Conservation (phyloP, 35 echinoderm and acorn worm genomes). For the Holothuria glaberrima region DNA sequence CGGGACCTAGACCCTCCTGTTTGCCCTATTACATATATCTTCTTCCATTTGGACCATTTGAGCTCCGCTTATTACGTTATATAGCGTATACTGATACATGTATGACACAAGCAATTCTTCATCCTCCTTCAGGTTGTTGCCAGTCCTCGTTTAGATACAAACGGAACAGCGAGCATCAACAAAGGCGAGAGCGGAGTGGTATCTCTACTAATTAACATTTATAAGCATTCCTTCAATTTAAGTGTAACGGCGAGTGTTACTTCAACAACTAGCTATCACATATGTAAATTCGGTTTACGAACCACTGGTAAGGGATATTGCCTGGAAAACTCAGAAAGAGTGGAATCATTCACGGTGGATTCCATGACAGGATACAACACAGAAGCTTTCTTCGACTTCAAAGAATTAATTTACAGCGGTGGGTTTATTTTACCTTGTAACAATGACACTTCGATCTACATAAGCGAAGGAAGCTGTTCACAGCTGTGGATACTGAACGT, state of each 20-base stretch:
- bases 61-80: no score
- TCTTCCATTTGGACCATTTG: no score
- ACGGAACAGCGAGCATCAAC: constrained; percentile 7
- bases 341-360: background rate
- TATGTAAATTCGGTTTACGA: constrained; percentile 44
- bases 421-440: background rate
- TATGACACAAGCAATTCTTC: no score
- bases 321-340: background rate
- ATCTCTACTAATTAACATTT: constrained; percentile 37
- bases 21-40: no score
- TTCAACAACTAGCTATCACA: background rate
- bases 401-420: constrained; percentile 48
- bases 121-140: background rate
- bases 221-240: constrained; percentile 5
- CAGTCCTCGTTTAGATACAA: background rate
- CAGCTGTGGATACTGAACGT: no score
- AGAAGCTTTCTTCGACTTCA: constrained; percentile 32
- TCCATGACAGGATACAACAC: background rate
- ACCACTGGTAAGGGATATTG: constrained; percentile 36
- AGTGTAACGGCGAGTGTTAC: background rate
- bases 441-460: no score
- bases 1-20: no score
- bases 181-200: constrained; percentile 27
- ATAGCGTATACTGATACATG: no score
- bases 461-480: no score